Evolutionary conservation across 2,113 vertebrate species (phyloP).

Genomic region (Hylia prasina): DNA sequence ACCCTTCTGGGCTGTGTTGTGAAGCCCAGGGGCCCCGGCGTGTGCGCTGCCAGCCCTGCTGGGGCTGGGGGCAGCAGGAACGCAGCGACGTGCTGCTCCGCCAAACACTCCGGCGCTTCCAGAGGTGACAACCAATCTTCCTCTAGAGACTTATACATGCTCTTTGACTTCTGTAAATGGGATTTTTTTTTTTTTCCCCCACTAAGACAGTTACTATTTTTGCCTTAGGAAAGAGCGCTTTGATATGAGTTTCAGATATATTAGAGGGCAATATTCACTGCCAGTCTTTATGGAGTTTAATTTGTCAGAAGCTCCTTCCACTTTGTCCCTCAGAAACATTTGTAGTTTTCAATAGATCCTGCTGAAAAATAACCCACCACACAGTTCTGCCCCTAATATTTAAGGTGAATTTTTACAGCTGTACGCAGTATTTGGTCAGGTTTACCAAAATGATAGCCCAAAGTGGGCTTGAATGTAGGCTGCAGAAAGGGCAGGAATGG

Average conservation of each 20-base stretch:
- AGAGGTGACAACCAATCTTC: background rate
- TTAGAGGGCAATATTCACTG: background rate
- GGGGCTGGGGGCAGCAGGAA: background rate
- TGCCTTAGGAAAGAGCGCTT: background rate
- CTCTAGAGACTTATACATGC: background rate
- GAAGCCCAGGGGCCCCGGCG: background rate
- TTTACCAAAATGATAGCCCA: background rate
- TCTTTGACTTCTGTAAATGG: background rate
- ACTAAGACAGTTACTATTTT: background rate
- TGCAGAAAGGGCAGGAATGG: background rate
- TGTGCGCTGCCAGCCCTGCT: rapidly evolving
- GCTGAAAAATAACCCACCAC: background rate
- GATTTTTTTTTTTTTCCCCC: background rate
- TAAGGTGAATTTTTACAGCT: background rate
- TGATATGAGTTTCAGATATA: background rate
- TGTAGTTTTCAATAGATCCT: background rate
- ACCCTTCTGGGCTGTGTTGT: background rate
- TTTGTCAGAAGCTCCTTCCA: background rate
- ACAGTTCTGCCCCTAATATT: background rate
- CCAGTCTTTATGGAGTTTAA: background rate
- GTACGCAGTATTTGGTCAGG: background rate
- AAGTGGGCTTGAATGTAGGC: background rate
- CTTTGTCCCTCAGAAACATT: background rate
- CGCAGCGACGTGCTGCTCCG: rapidly evolving
- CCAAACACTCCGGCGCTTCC: background rate